Base-by-base conservation (phyloP, 2,113 vertebrate species). In the Alethe diademata region DNA sequence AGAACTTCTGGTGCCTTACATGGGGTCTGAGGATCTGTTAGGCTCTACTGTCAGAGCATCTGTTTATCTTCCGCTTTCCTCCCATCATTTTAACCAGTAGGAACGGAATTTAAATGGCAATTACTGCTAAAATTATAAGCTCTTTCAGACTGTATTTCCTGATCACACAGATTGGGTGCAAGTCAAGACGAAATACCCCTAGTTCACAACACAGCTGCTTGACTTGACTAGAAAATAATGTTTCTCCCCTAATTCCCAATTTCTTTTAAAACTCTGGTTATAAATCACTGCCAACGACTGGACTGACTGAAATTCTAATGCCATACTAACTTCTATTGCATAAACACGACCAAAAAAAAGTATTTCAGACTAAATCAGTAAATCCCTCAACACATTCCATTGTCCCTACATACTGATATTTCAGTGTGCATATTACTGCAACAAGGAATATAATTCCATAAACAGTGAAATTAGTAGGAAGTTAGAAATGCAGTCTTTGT, bases 271-370 rank as follows among this genome's bases (percentile, higher is more conserved):
- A 81, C 48, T 83, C 85, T 53, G 35, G 88, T 95, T 96, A 96
- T 97, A 97, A 96, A 97, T 96, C 94, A 97, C 69, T 95, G 93
- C 92, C 92, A 95, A 3, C 58, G 76, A 48, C 22, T 78, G 86
- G 61, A 86, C 67, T 93, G 92, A 94, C 93, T 96, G 86, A 95
- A 96, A 95, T 96, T 95, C 65, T 90, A 94, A 96, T 96, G 88
- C n/a, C 92, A 72, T 40, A 89, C 58, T 86, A 80, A 91, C 61
- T 81, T 92, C 69, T 81, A 75, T 57, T 88, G 74, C 57, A 95
- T 90, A 91, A 92, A 80, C 53, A 58, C 73, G 25, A 92, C 0
- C 6, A 51, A 51, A 57, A 93, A 74, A 88, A 80, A 51, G 48
- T 82, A 88, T 85, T 84, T 91, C 65, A 87, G 78, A 78, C 45